Evolutionary conservation across 2,888 invertebrate genomes (phyloP).

Genomic region (Galeruca laticollis): DNA sequence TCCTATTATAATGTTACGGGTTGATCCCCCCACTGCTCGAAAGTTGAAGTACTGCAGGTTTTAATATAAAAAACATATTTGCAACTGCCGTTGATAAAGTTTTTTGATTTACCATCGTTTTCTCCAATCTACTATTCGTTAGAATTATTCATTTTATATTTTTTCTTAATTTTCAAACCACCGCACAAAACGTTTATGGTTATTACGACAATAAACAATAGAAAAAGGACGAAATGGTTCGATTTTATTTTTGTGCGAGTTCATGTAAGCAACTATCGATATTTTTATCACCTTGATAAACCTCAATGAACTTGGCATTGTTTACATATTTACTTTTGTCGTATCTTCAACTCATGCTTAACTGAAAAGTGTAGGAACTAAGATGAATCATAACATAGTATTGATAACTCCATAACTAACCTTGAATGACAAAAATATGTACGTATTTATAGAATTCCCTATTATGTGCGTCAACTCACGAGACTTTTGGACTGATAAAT

Average conservation of each 20-base stretch:
- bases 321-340: not conserved
- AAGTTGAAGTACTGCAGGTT: too few species aligned
- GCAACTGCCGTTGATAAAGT: too few species aligned
- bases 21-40: too few species aligned
- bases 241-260: not conserved
- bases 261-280: not conserved
- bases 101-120: too few species aligned
- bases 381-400: constrained; percentile 15
- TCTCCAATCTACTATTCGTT: too few species aligned
- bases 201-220: too few species aligned
- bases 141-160: too few species aligned
- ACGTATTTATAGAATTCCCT: constrained; percentile 3
- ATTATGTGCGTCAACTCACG: not conserved
- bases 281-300: not conserved
- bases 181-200: too few species aligned
- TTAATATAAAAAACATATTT: too few species aligned
- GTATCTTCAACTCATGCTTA: constrained; percentile 1
- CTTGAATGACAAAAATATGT: constrained; percentile 12
- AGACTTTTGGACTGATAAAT: constrained; percentile 1
- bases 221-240: too few species aligned
- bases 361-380: not conserved
- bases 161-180: too few species aligned
- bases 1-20: too few species aligned
- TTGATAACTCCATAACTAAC: constrained; percentile 19
- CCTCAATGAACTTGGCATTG: constrained; percentile 5